Base-by-base conservation (phyloP, 2,797 vertebrate species). In the Remorina albescens region DNA sequence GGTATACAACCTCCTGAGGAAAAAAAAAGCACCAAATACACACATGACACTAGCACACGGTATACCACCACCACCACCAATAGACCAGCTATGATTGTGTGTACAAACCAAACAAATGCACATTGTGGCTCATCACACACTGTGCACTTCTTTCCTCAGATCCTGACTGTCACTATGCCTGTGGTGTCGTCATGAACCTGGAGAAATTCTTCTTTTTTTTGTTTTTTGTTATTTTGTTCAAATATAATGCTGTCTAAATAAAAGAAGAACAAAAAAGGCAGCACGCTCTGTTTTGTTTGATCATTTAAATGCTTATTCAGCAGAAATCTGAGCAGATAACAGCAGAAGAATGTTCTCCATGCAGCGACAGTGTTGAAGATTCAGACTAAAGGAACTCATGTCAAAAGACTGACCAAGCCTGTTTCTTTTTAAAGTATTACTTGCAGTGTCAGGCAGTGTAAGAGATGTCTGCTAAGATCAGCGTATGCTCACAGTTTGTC, bases 151-250 rank as follows among this genome's bases (percentile, higher is more conserved):
- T 0, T 54, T 37, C 46, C 54, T 28, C 82, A 94, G 94, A 76
- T 89, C 21, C 93, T 94, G 6, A 93, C 92, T 5, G 90, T 94
- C 62, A 94, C 92, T 6, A 89, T 94, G 93, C 89, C 93, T 0
- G 83, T 94, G 60, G 41, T 81, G 58, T 89, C 89, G 4, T 86
- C 86, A 59, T 92, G 69, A 93, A 78, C 15, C 16, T 15, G 18
- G 26, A 28, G 6, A 61, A 8, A 2, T 42, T 42, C n/a, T n/a
- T n/a, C n/a, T n/a, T n/a, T n/a, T n/a, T n/a, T n/a, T n/a, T n/a
- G n/a, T n/a, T n/a, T n/a, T n/a, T 44, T 49, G 81, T 74, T 72
- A 66, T 79, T 61, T 26, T 0, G 0, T 9, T 37, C 0, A 16
- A n/a, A 44, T 53, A 65, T 28, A 0, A 57, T 37, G 13, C 39